Percentiles rank a stretch among this genome's conserved stretches.
Conservation (phyloP, 2,113 vertebrate genomes). For the Catharus bicknelli region DNA sequence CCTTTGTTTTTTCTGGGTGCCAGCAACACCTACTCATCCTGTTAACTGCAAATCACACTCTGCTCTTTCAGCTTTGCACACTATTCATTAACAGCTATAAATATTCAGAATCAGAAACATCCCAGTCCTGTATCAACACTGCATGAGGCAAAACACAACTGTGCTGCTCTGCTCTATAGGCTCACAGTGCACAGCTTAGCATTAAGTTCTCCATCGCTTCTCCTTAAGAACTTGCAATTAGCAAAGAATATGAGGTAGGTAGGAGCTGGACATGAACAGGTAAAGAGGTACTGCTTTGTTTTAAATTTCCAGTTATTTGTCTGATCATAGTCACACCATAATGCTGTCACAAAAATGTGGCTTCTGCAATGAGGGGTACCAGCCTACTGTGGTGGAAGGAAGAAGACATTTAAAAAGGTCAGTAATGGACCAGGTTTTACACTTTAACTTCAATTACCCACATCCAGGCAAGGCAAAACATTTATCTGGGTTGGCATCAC, state of each 20-base stretch:
- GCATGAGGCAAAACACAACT: not conserved
- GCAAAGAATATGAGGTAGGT: not conserved
- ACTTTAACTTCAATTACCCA: slow-evolving; percentile 38
- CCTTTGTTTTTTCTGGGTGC: not conserved
- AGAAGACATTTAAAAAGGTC: slow-evolving; percentile 55
- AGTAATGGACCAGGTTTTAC: slow-evolving; percentile 61
- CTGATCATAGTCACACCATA: not conserved
- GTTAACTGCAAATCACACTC: not conserved
- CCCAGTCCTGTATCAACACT: not conserved
- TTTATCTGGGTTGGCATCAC: not conserved
- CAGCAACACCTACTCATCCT: not conserved
- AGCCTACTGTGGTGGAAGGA: slow-evolving; percentile 18
- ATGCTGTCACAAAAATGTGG: slow-evolving; percentile 33
- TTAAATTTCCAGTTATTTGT: not conserved
- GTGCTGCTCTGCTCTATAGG: not conserved
- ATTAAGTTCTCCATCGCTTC: not conserved
- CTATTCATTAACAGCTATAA: not conserved
- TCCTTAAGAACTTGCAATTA: not conserved
- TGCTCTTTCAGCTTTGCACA: not conserved
- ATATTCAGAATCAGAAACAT: not conserved
- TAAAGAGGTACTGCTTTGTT: not conserved
- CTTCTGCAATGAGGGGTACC: not conserved
- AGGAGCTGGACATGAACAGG: not conserved
- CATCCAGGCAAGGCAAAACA: not conserved
- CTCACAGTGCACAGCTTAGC: not conserved